Evolutionary conservation across 2,113 vertebrate species (phyloP).

Genomic region (Myocastor coypus): DNA sequence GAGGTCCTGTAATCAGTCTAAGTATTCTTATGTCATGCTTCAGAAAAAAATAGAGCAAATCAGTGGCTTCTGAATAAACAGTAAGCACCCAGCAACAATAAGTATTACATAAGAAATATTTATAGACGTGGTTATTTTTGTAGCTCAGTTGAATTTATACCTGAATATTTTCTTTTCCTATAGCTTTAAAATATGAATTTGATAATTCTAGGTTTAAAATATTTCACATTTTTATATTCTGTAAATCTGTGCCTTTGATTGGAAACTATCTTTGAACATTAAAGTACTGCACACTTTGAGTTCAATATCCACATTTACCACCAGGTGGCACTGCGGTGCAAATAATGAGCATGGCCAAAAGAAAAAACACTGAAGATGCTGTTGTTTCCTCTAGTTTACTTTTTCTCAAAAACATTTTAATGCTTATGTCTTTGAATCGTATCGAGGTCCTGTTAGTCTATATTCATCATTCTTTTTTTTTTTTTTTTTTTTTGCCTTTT

Average conservation of each 20-base stretch:
- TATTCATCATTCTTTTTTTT: background rate
- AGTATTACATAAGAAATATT: background rate
- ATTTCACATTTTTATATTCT: background rate
- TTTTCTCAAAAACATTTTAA: background rate
- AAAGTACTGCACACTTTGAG: background rate
- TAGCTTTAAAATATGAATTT: background rate
- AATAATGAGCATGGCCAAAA: background rate
- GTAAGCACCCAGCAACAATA: background rate
- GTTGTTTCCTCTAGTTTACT: background rate
- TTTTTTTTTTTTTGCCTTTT: too few species aligned
- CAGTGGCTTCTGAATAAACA: background rate
- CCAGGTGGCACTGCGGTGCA: conserved; percentile 62
- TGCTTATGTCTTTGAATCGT: background rate
- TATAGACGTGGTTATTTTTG: background rate
- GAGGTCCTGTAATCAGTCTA: background rate
- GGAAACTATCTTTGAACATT: background rate
- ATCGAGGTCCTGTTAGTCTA: background rate
- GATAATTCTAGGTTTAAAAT: background rate
- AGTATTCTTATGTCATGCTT: background rate
- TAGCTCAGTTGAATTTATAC: background rate
- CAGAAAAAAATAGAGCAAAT: background rate
- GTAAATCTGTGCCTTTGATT: background rate
- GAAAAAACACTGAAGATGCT: background rate
- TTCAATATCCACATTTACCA: background rate
- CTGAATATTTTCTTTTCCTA: background rate